phyloP scores from a whole-genome alignment of 1,140 invertebrate species.

The Heliconius hermathena region DNA sequence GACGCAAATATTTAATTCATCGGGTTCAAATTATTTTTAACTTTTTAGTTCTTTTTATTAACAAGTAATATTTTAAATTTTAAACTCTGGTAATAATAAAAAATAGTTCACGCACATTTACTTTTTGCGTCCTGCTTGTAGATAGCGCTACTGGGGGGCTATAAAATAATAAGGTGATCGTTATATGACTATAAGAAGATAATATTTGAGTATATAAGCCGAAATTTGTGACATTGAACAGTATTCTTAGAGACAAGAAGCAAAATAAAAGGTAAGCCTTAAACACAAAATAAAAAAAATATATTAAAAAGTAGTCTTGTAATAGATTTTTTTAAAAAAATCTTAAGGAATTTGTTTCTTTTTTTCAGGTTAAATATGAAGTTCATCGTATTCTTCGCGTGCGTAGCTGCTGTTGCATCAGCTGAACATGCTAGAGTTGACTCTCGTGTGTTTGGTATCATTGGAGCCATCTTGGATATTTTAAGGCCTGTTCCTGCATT shows the following conservation, averaged over 20 bases:
- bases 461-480: not conserved
- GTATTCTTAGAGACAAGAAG: not conserved
- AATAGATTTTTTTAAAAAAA: not conserved
- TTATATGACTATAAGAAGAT: slow-evolving; percentile 3
- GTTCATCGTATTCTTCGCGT: slow-evolving; percentile 57
- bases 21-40: too few species aligned
- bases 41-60: too few species aligned
- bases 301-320: not conserved
- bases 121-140: not conserved
- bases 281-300: not conserved
- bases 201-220: not conserved
- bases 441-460: not conserved
- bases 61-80: too few species aligned
- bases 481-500: not conserved
- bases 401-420: slow-evolving; percentile 53
- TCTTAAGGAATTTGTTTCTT: not conserved
- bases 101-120: too few species aligned
- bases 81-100: too few species aligned
- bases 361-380: slow-evolving; percentile 50
- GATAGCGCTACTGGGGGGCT: not conserved
- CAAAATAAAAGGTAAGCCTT: not conserved
- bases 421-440: slow-evolving; percentile 24
- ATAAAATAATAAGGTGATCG: not conserved
- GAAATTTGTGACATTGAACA: not conserved
- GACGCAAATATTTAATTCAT: too few species aligned